Base-by-base conservation (phyloP, 2,113 vertebrate species). In the Dromas ardeola region DNA sequence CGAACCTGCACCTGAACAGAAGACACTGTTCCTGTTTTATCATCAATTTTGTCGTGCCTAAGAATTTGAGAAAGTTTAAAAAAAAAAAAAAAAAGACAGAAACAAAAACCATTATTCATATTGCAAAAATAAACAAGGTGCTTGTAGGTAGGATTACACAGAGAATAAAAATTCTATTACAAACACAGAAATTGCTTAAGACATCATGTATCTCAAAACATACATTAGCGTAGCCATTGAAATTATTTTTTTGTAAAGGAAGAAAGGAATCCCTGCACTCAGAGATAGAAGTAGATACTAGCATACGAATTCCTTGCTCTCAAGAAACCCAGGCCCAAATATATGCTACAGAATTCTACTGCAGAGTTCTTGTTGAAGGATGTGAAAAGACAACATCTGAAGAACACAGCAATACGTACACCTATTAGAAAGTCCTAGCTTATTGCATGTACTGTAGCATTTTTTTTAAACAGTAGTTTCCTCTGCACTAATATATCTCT, bases 1-100 rank as follows among this genome's bases (percentile, higher is more conserved):
- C 98, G 98, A 96, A 99, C 99, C 43, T 98, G 98, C 45, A 99
- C 98, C 86, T 98, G 98, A 43, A 98, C 55, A 67, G 89, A 97
- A 92, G 93, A 84, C 7, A 80, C 95, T 61, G 73, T 20, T 86
- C 86, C 63, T 32, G 96, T 96, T 86, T 97, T 97, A 73, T 90
- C 93, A 49, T 98, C 98, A 1, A 91, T 85, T 72, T 95, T 88
- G 42, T 99, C 99, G 3, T 99, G 98, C 91, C 99, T 99, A 91
- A 67, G 72, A 90, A 87, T 81, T 53, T 49, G 70, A 92, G 14
- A 34, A 67, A 61, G 17, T 84, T 52, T 4, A 45, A 55, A 43
- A 9, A 30, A 55, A 63, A 69, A 30, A 38, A 38, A 43, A 10
- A 7, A 16, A 7, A 27, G 3, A 19, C 9, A 62, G 42, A 76